Evolutionary conservation across 2,797 vertebrate genomes (phyloP).

Genomic region (Discoglossus pictus): DNA sequence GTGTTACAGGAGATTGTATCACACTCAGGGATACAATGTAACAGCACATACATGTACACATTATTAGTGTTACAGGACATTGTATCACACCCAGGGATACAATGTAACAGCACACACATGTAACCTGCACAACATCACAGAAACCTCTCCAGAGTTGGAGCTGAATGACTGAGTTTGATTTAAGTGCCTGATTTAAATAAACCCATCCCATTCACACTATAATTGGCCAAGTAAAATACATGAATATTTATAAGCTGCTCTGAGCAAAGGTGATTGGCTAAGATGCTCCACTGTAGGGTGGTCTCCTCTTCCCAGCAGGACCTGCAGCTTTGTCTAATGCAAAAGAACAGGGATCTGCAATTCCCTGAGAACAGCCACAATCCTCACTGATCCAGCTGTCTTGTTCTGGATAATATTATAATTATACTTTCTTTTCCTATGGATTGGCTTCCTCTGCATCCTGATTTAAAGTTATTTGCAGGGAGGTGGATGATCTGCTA

Average conservation of each 20-base stretch:
- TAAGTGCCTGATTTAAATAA: constrained; percentile 37
- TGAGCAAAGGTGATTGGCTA: constrained; percentile 28
- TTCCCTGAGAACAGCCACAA: constrained; percentile 27
- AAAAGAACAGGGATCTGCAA: constrained; percentile 29
- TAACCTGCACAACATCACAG: too few species aligned
- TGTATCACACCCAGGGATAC: too few species aligned
- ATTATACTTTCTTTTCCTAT: background rate
- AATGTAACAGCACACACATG: too few species aligned
- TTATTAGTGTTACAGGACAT: too few species aligned
- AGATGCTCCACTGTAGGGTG: constrained; percentile 8
- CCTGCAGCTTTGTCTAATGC: constrained; percentile 45
- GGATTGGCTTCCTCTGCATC: constrained; percentile 6
- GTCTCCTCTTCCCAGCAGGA: constrained; percentile 33
- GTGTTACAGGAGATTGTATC: too few species aligned
- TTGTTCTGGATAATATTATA: background rate
- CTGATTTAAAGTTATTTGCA: constrained; percentile 10
- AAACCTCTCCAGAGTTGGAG: constrained; percentile 20
- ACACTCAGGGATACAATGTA: too few species aligned
- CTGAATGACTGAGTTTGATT: constrained; percentile 50
- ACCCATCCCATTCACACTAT: constrained; percentile 18
- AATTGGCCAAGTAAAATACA: constrained; percentile 22
- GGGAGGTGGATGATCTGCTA: constrained; percentile 10
- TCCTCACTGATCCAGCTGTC: constrained; percentile 1
- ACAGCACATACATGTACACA: too few species aligned
- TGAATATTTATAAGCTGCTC: constrained; percentile 36